Evolutionary conservation across 2,888 invertebrate species (phyloP).

Genomic region (Coleophora deauratella): DNA sequence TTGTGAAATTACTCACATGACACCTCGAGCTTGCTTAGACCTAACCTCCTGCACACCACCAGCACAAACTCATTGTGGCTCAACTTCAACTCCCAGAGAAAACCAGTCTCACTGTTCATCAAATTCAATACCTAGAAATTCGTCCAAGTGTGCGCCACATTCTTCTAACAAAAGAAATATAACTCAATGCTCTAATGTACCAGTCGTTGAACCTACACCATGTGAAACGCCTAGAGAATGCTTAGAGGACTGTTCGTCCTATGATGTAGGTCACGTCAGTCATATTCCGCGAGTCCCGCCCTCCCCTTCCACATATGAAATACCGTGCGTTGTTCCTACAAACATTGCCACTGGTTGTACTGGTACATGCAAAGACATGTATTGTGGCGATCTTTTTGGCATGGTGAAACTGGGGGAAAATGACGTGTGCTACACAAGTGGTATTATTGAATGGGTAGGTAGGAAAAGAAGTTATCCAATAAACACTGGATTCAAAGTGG

Average conservation of each 20-base stretch:
- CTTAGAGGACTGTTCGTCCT: constrained; percentile 17
- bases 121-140: no score
- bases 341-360: background rate
- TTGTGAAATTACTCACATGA: no score
- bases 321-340: constrained; percentile 40
- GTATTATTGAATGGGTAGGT: constrained; percentile 65
- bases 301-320: constrained; percentile 42
- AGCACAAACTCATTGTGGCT: no score
- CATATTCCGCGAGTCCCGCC: constrained; percentile 58
- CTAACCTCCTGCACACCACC: no score
- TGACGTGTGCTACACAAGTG: constrained; percentile 66
- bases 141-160: constrained; percentile 18
- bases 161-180: constrained; percentile 12
- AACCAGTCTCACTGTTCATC: no score
- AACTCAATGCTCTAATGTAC: constrained; percentile 6
- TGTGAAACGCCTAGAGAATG: background rate
- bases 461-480: constrained; percentile 56
- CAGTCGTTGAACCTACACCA: background rate
- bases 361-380: background rate
- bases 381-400: constrained; percentile 46
- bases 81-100: no score
- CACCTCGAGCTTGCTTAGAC: no score
- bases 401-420: constrained; percentile 58
- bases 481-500: constrained; percentile 56
- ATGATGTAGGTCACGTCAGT: constrained; percentile 49